These are phyloP conservation scores for Gryon sp. DNA, from an alignment of 1,140 invertebrate species.

Conservation along the genomic window DNA sequence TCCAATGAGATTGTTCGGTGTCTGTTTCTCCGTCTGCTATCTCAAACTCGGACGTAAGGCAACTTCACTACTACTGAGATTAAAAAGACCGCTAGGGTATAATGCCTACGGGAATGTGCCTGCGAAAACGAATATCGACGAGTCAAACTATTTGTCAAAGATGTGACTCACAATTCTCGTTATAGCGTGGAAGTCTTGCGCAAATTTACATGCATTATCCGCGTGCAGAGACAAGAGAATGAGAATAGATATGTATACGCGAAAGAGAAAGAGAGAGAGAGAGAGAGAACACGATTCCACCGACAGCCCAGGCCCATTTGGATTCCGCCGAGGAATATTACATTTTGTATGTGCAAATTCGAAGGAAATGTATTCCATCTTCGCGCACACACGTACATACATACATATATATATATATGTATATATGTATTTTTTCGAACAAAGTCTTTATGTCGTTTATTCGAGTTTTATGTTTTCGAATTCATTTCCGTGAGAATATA, in stretches of 20 bases:
- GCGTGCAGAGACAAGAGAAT: slow-evolving; percentile 10
- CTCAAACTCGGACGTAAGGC: slow-evolving; percentile 16
- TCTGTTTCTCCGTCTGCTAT: slow-evolving; percentile 13
- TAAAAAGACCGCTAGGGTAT: slow-evolving; percentile 36
- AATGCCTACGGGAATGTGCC: slow-evolving; percentile 34
- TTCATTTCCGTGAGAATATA: slow-evolving; percentile 27
- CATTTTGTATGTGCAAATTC: slow-evolving; percentile 58
- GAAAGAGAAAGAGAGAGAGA: too few species aligned
- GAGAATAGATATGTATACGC: too few species aligned
- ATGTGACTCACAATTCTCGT: slow-evolving; percentile 56
- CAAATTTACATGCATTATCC: slow-evolving; percentile 54
- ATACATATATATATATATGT: too few species aligned
- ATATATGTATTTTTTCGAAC: slow-evolving; percentile 43
- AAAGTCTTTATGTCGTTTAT: slow-evolving; percentile 44
- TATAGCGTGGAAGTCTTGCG: slow-evolving; percentile 41
- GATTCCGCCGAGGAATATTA: slow-evolving; percentile 45
- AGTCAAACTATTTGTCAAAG: slow-evolving; percentile 45
- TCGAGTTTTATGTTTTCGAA: slow-evolving; percentile 30
- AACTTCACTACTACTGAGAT: slow-evolving; percentile 48
- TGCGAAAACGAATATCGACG: slow-evolving; percentile 41
- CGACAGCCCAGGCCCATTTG: slow-evolving; percentile 8
- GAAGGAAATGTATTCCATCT: slow-evolving; percentile 42
- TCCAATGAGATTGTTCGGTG: slow-evolving; percentile 59
- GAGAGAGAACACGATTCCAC: neutral
- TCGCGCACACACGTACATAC: neutral